phyloP scores from a whole-genome alignment of 2,797 vertebrate species.

The Argyrosomus regius region DNA sequence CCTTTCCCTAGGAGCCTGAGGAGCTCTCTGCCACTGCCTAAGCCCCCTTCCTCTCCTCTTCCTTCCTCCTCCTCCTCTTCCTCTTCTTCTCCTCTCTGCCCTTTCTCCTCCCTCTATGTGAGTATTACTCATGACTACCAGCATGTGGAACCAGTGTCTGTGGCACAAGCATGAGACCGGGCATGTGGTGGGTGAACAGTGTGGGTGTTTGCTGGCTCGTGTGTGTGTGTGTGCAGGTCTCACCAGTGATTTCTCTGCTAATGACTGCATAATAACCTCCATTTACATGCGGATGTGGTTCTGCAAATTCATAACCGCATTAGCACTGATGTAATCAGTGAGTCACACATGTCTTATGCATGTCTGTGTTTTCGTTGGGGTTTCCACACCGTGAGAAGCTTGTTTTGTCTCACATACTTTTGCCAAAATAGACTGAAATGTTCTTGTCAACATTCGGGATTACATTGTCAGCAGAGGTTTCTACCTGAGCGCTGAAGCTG shows the following conservation, averaged over 20 bases:
- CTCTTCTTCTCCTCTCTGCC: slow-evolving; percentile 64
- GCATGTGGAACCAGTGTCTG: slow-evolving; percentile 71
- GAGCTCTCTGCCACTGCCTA: slow-evolving; percentile 63
- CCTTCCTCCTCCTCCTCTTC: slow-evolving; percentile 54
- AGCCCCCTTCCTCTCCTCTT: slow-evolving; percentile 50
- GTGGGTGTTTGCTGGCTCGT: slow-evolving; percentile 59
- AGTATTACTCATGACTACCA: slow-evolving; percentile 76
- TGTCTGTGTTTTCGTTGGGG: slow-evolving; percentile 44
- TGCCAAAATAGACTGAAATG: slow-evolving; percentile 20
- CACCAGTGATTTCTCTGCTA: slow-evolving; percentile 61
- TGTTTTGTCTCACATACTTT: slow-evolving; percentile 28
- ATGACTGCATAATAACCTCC: slow-evolving; percentile 55
- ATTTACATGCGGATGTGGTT: slow-evolving; percentile 59
- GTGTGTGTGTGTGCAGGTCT: slow-evolving; percentile 40
- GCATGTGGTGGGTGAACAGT: slow-evolving; percentile 66
- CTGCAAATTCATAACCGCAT: slow-evolving; percentile 59
- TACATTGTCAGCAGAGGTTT: slow-evolving; percentile 43
- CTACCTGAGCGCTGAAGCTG: slow-evolving; percentile 37
- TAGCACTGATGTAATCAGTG: slow-evolving; percentile 49
- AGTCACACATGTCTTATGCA: slow-evolving; percentile 43
- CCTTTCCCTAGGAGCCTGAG: slow-evolving; percentile 64
- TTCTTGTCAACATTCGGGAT: slow-evolving; percentile 37
- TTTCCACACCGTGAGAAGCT: slow-evolving; percentile 17
- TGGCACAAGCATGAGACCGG: slow-evolving; percentile 67
- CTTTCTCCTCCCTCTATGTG: slow-evolving; percentile 75